Percentiles rank a stretch among this genome's conserved stretches.
Evolutionary conservation across 2,113 vertebrate genomes (phyloP).

Genomic region (Acanthochromis polyacanthus): DNA sequence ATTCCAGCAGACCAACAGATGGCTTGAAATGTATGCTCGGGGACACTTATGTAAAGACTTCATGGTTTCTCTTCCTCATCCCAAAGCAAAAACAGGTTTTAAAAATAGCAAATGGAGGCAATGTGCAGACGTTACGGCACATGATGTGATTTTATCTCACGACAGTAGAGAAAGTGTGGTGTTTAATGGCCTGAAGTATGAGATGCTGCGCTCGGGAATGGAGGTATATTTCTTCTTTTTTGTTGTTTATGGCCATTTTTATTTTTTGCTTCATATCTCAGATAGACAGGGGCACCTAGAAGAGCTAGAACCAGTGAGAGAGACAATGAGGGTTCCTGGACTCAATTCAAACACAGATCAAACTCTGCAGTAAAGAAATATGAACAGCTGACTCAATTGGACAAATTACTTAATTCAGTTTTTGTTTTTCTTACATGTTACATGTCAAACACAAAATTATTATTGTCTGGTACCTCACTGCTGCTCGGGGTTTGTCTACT

Average conservation of each 20-base stretch:
- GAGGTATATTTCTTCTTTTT: conserved; percentile 1
- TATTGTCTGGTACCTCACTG: background rate
- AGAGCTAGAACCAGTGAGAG: background rate
- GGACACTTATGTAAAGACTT: conserved; percentile 53
- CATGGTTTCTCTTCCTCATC: conserved; percentile 42
- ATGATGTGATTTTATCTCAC: conserved; percentile 25
- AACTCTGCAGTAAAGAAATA: no score
- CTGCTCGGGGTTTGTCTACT: no score
- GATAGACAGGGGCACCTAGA: background rate
- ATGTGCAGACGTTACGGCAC: conserved; percentile 16
- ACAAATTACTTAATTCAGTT: background rate
- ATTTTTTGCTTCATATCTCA: conserved; percentile 31
- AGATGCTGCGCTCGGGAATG: background rate
- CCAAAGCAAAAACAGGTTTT: conserved; percentile 34
- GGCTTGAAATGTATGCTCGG: conserved; percentile 59
- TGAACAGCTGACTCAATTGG: no score
- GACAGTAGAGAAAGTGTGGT: background rate
- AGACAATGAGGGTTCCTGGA: background rate
- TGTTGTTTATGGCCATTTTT: conserved; percentile 9
- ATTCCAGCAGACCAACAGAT: conserved; percentile 71
- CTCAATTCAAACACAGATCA: background rate
- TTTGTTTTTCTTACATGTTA: background rate
- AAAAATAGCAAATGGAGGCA: conserved; percentile 30
- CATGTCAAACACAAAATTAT: background rate
- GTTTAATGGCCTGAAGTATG: conserved; percentile 35